Conservation (phyloP, 2,113 vertebrate species). For the Pleuronectes platessa region DNA sequence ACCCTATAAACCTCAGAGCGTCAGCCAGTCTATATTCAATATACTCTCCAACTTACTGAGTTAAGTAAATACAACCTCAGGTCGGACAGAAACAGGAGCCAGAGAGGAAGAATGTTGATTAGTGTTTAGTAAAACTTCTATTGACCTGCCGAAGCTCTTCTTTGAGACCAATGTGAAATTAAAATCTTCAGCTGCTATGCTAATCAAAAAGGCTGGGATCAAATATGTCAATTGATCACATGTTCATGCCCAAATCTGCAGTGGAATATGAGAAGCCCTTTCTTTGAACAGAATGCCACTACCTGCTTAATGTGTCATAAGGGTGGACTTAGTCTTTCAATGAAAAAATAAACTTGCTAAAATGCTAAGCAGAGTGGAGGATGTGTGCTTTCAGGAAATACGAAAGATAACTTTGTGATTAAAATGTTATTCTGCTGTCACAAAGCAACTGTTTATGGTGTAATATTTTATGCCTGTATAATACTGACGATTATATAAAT, state of each 20-base stretch:
- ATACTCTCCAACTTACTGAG: constrained; percentile 39
- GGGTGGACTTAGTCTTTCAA: no score
- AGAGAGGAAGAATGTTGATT: constrained; percentile 43
- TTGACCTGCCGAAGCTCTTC: constrained; percentile 25
- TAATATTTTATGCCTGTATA: no score
- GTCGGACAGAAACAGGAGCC: constrained; percentile 29
- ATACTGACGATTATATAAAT: no score
- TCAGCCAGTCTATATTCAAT: constrained; percentile 57
- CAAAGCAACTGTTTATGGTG: no score
- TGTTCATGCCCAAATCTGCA: background rate
- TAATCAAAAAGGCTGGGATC: constrained; percentile 16
- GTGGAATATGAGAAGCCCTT: no score
- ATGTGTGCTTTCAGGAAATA: no score
- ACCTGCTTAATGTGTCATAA: no score
- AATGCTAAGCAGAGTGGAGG: no score
- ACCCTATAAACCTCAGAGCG: constrained; percentile 56
- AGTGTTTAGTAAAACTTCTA: constrained; percentile 16
- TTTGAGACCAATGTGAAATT: constrained; percentile 1
- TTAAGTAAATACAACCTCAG: constrained; percentile 35
- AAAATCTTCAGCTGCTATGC: background rate
- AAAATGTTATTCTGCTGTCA: no score
- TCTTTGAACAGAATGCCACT: no score
- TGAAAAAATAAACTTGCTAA: no score
- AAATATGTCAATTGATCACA: constrained; percentile 14
- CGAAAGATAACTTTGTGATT: no score